Evolutionary conservation across 2,888 invertebrate species (phyloP), one percentile per base, ranked within the genome.

Genomic region (Cenopis cana): DNA sequence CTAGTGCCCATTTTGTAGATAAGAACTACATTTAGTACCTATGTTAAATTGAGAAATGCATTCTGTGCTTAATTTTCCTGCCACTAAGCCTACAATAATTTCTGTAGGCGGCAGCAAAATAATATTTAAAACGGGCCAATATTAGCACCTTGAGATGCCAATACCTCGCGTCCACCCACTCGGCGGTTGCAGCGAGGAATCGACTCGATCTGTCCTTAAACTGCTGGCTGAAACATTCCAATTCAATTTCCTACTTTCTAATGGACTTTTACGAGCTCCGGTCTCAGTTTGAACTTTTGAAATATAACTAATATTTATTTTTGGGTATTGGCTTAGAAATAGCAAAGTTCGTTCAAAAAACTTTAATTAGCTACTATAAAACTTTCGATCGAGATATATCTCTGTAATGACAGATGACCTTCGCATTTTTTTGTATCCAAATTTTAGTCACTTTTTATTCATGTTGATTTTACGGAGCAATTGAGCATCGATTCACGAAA

Each of bases 171-270:
- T 46, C 75, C 69, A 72, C 76, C 66, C 72, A 61, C 69, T 18
- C 71, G 55, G 54, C 73, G 61, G 66, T 59, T 66, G 68, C 61
- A 66, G 54, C 59, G 73, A 76, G 75, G 77, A 77, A 76, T 74
- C 74, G 61, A 77, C 73, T 68, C 74, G 74, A 77, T 75, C 67
- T 61, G 69, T 77, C 78, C 76, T 76, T 77, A 76, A 78, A 70
- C 41, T 12, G 72, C 71, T 60, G 33, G 72, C 74, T 62, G 72
- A 77, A 75, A 64, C 70, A 73, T 66, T 54, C 74, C 66, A 36
- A 72, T 56, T 73, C 64, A 68, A 70, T 76, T 77, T 76, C 76
- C 78, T 74, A 74, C 64, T 60, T 55, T 73, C 65, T 72, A 70
- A 72, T 61, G 65, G 56, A 57, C 33, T 60, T 54, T 54, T 59